These are phyloP conservation scores for Eciton burchellii DNA, from an alignment of 1,140 invertebrate species.

Conservation along the genomic window DNA sequence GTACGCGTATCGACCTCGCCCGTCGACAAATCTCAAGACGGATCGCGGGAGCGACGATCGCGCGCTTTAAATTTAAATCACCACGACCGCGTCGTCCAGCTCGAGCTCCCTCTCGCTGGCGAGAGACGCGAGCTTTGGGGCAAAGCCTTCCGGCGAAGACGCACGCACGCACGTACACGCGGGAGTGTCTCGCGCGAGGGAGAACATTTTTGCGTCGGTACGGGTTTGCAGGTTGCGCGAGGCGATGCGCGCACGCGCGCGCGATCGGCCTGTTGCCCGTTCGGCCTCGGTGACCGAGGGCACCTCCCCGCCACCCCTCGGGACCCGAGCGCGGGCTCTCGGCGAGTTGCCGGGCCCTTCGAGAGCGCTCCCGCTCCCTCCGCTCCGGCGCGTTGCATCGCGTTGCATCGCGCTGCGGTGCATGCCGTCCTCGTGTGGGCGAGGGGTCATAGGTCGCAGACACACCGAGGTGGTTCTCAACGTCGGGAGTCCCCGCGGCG, in stretches of 20 bases:
- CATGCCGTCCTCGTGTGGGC: constrained; percentile 83
- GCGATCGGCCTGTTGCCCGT: constrained; percentile 76
- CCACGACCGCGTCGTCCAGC: neutral
- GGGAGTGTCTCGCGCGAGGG: constrained; percentile 72
- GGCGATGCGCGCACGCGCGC: constrained; percentile 78
- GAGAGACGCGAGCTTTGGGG: constrained; percentile 49
- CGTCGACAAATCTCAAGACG: too few relatives aligned
- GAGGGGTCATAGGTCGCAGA: constrained; percentile 84
- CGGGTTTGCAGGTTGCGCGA: constrained; percentile 83
- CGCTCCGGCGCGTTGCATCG: constrained; percentile 71
- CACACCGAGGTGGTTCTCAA: constrained; percentile 82
- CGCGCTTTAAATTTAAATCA: constrained; percentile 4
- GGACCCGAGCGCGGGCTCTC: constrained; percentile 69
- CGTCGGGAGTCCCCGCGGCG: constrained; percentile 3
- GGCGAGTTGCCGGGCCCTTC: constrained; percentile 69
- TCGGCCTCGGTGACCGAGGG: constrained; percentile 81
- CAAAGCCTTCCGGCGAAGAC: constrained; percentile 64
- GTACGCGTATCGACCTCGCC: too few relatives aligned
- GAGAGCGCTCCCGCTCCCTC: constrained; percentile 76
- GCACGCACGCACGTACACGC: constrained; percentile 32
- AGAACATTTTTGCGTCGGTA: constrained; percentile 81
- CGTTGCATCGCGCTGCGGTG: constrained; percentile 77
- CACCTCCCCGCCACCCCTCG: constrained; percentile 73
- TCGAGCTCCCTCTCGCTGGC: constrained; percentile 22
- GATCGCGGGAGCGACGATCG: neutral